phyloP scores from a whole-genome alignment of 2,888 invertebrate genomes.

The Caenorhabditis imperialis region DNA sequence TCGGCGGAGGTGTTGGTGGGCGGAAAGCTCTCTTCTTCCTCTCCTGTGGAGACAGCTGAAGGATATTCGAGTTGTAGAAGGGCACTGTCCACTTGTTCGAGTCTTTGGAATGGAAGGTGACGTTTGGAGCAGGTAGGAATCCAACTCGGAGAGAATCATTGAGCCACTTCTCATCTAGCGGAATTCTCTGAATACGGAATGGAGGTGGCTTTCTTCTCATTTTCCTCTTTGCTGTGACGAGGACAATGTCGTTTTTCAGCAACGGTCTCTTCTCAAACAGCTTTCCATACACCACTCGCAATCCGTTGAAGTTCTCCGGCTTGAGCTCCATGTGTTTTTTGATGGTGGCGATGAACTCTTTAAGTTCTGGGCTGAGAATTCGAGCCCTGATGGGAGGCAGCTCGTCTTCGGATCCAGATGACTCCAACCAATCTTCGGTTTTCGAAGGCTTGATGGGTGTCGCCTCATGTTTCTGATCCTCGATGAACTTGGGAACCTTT shows the following conservation, averaged over 20 bases:
- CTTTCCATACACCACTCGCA: slow-evolving; percentile 32
- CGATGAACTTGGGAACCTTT: slow-evolving; percentile 25
- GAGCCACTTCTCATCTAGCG: slow-evolving; percentile 21
- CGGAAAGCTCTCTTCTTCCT: slow-evolving; percentile 12
- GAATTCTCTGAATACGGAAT: slow-evolving; percentile 20
- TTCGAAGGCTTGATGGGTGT: slow-evolving; percentile 14
- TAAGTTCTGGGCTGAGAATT: slow-evolving; percentile 22
- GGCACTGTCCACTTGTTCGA: slow-evolving; percentile 35
- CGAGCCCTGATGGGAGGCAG: slow-evolving; percentile 42
- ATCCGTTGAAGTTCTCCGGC: slow-evolving; percentile 24
- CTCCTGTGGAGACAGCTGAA: slow-evolving; percentile 4
- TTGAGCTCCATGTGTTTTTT: slow-evolving; percentile 26
- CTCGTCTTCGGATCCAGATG: slow-evolving; percentile 44
- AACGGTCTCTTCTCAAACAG: slow-evolving; percentile 36
- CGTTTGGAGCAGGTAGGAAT: slow-evolving; percentile 1
- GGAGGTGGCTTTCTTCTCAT: slow-evolving; percentile 17
- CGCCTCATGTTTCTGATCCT: slow-evolving; percentile 24
- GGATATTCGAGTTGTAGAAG: slow-evolving; percentile 11
- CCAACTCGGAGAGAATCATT: slow-evolving; percentile 11
- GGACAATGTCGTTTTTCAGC: slow-evolving; percentile 43
- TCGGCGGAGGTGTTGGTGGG: slow-evolving; percentile 29
- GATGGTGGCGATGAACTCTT: slow-evolving; percentile 26
- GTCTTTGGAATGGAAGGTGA: background rate
- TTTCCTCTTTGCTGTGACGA: slow-evolving; percentile 15
- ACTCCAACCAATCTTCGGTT: slow-evolving; percentile 40